These are phyloP conservation scores for Microctonus hyperodae DNA, from an alignment of 2,888 invertebrate species.

Conservation along the genomic window DNA sequence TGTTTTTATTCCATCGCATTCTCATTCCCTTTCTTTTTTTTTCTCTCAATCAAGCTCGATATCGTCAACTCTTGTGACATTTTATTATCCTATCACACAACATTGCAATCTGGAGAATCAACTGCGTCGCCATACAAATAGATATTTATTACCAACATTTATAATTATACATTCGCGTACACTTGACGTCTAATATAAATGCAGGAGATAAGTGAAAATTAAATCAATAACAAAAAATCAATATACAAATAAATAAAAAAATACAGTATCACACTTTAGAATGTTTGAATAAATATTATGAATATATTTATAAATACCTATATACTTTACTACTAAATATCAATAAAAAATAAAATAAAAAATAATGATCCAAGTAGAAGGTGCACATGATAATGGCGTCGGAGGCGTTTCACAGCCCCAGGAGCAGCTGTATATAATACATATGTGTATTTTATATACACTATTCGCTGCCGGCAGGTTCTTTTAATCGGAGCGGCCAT, in stretches of 20 bases:
- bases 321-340: not conserved
- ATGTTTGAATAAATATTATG: not conserved
- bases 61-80: too few species aligned
- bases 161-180: not conserved
- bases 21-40: slow-evolving; percentile 8
- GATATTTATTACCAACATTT: not conserved
- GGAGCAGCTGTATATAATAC: not conserved
- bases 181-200: not conserved
- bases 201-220: not conserved
- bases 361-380: not conserved
- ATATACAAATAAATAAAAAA: not conserved
- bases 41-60: slow-evolving; percentile 1
- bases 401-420: not conserved
- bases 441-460: not conserved
- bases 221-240: not conserved
- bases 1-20: not conserved
- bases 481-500: slow-evolving; percentile 16
- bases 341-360: not conserved
- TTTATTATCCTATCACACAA: too few species aligned
- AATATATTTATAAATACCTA: not conserved
- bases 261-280: not conserved
- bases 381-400: not conserved
- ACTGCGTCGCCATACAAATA: not conserved
- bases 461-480: slow-evolving; percentile 2
- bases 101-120: slow-evolving; percentile 9